These are phyloP conservation scores for Mya arenaria DNA, from an alignment of 1,140 invertebrate species.

Conservation along the genomic window DNA sequence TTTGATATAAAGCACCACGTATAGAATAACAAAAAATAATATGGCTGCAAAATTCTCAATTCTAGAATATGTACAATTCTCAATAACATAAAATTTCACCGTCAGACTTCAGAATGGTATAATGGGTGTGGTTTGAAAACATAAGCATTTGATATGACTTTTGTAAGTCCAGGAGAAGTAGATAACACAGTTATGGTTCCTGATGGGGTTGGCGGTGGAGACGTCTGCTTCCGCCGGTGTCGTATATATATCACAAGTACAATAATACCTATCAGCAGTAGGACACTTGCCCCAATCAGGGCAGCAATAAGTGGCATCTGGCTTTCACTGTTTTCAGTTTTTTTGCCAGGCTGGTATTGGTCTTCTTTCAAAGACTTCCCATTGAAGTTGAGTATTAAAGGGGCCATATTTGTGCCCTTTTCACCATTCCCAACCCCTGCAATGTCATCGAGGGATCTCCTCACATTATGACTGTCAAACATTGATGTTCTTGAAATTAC, in stretches of 20 bases:
- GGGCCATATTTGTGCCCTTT: conserved; percentile 80
- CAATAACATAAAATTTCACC: too few species aligned
- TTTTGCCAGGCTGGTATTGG: conserved; percentile 53
- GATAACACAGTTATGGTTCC: conserved; percentile 72
- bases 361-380: conserved; percentile 60
- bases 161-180: conserved; percentile 24
- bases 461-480: too few species aligned
- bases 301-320: conserved; percentile 68
- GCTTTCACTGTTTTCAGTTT: conserved; percentile 54
- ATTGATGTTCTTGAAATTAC: too few species aligned
- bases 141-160: conserved; percentile 33
- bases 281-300: conserved; percentile 63
- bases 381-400: conserved; percentile 56
- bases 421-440: conserved; percentile 67
- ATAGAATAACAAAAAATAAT: too few species aligned
- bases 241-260: conserved; percentile 67
- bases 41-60: too few species aligned
- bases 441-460: conserved; percentile 61
- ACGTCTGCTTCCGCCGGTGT: conserved; percentile 66
- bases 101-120: conserved; percentile 35
- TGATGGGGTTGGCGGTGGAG: conserved; percentile 70
- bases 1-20: too few species aligned
- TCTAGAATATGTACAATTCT: too few species aligned
- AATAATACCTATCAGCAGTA: conserved; percentile 67
- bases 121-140: conserved; percentile 19